Evolutionary conservation across 2,888 invertebrate genomes (phyloP).

Genomic region (Hydriomena furcata): DNA sequence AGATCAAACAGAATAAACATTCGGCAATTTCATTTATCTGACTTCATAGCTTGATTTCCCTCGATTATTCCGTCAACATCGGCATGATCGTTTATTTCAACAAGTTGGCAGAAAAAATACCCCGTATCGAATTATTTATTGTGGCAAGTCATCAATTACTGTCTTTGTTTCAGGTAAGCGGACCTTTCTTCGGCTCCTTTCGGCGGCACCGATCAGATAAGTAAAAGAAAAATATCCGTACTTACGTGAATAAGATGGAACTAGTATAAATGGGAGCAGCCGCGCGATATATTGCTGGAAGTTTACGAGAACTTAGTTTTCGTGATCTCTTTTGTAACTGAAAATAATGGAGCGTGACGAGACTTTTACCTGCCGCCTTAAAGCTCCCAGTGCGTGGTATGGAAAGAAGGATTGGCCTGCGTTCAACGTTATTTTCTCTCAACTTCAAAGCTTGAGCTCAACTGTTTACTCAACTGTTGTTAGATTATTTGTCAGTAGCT

Average conservation of each 20-base stretch:
- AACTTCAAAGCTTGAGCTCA: conserved; percentile 6
- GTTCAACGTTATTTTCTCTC: not conserved
- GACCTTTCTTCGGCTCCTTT: conserved; percentile 34
- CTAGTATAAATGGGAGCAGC: conserved; percentile 38
- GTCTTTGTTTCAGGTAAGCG: conserved; percentile 67
- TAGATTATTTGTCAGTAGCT: not conserved
- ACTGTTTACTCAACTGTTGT: not conserved
- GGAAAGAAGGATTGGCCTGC: conserved; percentile 11
- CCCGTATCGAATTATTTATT: conserved; percentile 40
- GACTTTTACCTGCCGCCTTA: conserved; percentile 26
- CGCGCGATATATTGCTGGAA: conserved; percentile 37
- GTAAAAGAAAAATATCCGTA: conserved; percentile 44
- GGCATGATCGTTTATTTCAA: conserved; percentile 3
- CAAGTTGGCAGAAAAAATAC: conserved; percentile 12
- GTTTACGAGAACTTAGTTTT: conserved; percentile 37
- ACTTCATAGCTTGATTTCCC: not conserved
- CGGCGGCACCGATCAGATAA: conserved; percentile 45
- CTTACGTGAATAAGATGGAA: conserved; percentile 40
- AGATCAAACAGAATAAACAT: too few relatives aligned
- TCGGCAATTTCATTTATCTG: not conserved
- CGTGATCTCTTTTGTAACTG: conserved; percentile 39
- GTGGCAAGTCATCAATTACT: conserved; percentile 49
- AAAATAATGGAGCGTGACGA: conserved; percentile 36
- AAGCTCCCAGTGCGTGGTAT: conserved; percentile 1
- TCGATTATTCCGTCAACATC: conserved; percentile 11